Percentiles rank a stretch among this genome's conserved stretches.
These are phyloP conservation scores for Leptocoma aspasia DNA, from an alignment of 2,113 vertebrate genomes.

Conservation along the genomic window DNA sequence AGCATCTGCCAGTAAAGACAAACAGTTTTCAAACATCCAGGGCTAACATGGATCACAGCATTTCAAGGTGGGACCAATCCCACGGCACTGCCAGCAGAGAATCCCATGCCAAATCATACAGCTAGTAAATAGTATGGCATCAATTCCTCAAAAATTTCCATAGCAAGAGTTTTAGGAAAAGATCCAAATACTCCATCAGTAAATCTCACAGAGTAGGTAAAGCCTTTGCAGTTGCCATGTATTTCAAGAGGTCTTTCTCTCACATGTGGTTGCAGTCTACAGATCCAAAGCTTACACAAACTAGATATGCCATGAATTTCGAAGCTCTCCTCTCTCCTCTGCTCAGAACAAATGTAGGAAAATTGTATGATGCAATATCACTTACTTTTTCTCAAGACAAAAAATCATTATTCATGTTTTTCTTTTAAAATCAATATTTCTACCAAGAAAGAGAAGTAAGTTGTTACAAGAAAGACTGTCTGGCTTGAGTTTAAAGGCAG, in stretches of 20 bases:
- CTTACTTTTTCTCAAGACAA: background rate
- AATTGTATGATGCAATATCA: background rate
- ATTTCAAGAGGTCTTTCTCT: background rate
- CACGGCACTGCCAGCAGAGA: background rate
- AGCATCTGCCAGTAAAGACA: slow-evolving; percentile 12
- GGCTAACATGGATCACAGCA: background rate
- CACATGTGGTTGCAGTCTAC: background rate
- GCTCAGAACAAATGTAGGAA: background rate
- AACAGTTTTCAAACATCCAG: background rate
- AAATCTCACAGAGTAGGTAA: background rate
- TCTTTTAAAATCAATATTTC: background rate
- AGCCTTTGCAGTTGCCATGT: background rate
- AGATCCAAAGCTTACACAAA: background rate
- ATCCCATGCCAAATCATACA: slow-evolving; percentile 3
- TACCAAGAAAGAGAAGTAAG: background rate
- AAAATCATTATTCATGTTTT: background rate
- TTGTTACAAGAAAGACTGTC: background rate
- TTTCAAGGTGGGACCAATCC: background rate
- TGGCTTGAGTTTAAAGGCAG: background rate
- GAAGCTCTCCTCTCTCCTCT: background rate
- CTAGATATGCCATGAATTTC: background rate
- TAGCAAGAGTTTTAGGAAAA: slow-evolving; percentile 4
- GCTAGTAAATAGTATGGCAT: background rate
- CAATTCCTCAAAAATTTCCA: slow-evolving; percentile 6
- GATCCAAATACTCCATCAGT: slow-evolving; percentile 11